phyloP scores from a whole-genome alignment of 2,113 vertebrate genomes.

The Crotophaga sulcirostris region DNA sequence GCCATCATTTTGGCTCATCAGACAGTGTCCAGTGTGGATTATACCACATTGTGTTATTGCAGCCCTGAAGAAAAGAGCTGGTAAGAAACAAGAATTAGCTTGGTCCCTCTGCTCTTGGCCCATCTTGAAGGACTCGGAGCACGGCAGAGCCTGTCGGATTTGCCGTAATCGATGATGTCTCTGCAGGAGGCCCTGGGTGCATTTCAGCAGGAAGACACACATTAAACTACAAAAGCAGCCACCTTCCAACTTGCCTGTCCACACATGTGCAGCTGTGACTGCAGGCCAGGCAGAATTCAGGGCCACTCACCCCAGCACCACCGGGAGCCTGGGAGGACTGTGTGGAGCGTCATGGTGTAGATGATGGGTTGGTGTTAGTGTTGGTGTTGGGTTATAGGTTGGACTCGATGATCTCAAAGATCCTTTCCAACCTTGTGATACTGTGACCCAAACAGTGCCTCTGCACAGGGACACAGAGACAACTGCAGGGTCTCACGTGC shows the following conservation, averaged over 20 bases:
- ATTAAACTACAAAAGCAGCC: not conserved
- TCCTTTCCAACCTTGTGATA: too few species aligned
- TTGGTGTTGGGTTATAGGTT: too few species aligned
- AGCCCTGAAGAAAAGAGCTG: too few species aligned
- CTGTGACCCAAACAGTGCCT: not conserved
- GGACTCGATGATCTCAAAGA: too few species aligned
- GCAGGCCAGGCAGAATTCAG: not conserved
- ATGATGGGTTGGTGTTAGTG: too few species aligned
- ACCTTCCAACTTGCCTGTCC: not conserved
- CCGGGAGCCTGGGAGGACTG: not conserved
- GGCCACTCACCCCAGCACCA: accelerated
- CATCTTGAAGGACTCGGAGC: not conserved
- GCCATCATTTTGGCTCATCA: not conserved
- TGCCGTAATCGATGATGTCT: not conserved
- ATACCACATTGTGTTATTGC: not conserved
- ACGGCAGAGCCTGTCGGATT: not conserved
- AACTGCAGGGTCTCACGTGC: accelerated
- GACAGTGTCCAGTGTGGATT: not conserved
- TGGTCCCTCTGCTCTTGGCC: not conserved
- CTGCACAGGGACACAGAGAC: accelerated
- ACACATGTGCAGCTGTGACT: accelerated
- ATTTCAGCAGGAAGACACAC: not conserved
- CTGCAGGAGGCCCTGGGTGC: not conserved
- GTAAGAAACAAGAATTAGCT: too few species aligned
- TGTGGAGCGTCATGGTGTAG: too few species aligned